Evolutionary conservation across 2,888 invertebrate species (phyloP).

Genomic region (Lissocephala sabroskyi): DNA sequence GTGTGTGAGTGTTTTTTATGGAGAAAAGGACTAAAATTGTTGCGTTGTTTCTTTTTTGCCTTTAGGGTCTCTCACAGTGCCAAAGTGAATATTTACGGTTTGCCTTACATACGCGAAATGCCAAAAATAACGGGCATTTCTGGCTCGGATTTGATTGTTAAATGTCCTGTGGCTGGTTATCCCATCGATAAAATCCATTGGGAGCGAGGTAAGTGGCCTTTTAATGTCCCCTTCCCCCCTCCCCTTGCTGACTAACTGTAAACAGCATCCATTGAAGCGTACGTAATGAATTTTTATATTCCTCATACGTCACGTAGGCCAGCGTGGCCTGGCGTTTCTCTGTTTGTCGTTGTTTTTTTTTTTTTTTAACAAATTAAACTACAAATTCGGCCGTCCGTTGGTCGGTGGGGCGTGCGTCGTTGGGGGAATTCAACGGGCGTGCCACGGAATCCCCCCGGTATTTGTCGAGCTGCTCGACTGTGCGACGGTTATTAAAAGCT

Average conservation of each 20-base stretch:
- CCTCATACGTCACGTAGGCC: background rate
- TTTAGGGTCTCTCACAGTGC: constrained; percentile 84
- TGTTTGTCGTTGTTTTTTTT: background rate
- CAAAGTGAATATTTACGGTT: constrained; percentile 89
- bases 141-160: constrained; percentile 86
- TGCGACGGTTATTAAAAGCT: constrained; percentile 49
- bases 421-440: no score
- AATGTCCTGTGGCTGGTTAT: constrained; percentile 92
- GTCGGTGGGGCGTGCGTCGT: no score
- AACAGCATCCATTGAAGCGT: no score
- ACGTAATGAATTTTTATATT: background rate
- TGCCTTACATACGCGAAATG: constrained; percentile 90
- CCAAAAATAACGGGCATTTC: constrained; percentile 90
- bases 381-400: no score
- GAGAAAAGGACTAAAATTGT: no score
- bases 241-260: no score
- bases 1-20: no score
- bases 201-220: constrained; percentile 83
- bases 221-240: background rate
- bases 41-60: no score
- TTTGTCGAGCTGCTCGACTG: no score
- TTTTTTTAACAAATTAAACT: background rate
- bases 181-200: constrained; percentile 90
- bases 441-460: no score
- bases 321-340: background rate